These are phyloP conservation scores for Diadophis punctatus DNA, from an alignment of 2,113 vertebrate genomes.

Conservation along the genomic window DNA sequence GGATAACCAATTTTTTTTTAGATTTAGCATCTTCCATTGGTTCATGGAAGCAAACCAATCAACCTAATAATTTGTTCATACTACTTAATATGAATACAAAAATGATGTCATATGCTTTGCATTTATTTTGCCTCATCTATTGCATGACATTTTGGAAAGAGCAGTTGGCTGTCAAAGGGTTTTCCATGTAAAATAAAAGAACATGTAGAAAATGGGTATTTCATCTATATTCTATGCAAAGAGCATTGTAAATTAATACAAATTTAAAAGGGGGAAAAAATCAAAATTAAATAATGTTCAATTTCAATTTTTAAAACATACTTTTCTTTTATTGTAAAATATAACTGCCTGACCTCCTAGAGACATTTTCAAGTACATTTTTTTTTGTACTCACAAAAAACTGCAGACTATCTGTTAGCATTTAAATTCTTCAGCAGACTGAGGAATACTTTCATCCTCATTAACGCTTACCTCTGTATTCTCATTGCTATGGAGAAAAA, in stretches of 20 bases:
- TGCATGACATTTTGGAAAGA: background rate
- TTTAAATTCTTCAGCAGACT: slow-evolving; percentile 45
- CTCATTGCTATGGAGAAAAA: slow-evolving; percentile 7
- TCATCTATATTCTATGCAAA: slow-evolving; percentile 13
- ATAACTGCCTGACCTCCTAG: slow-evolving; percentile 30
- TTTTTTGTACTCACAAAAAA: slow-evolving; percentile 33
- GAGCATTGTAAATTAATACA: background rate
- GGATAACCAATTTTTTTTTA: too few species aligned
- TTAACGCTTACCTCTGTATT: slow-evolving; percentile 17
- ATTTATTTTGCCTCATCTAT: background rate
- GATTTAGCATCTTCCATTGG: background rate
- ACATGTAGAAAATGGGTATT: background rate
- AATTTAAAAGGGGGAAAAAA: background rate
- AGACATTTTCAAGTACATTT: slow-evolving; percentile 26
- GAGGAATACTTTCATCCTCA: slow-evolving; percentile 39
- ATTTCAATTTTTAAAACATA: slow-evolving; percentile 36
- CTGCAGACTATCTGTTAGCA: slow-evolving; percentile 37
- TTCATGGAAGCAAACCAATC: background rate
- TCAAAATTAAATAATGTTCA: slow-evolving; percentile 35
- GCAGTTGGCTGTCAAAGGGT: background rate
- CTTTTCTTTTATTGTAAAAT: slow-evolving; percentile 37
- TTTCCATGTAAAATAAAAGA: slow-evolving; percentile 15
- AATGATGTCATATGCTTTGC: background rate
- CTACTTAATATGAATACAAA: background rate
- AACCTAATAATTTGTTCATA: background rate